Conservation (phyloP, 2,888 invertebrate genomes). For the Sarcophaga caerulescens region DNA sequence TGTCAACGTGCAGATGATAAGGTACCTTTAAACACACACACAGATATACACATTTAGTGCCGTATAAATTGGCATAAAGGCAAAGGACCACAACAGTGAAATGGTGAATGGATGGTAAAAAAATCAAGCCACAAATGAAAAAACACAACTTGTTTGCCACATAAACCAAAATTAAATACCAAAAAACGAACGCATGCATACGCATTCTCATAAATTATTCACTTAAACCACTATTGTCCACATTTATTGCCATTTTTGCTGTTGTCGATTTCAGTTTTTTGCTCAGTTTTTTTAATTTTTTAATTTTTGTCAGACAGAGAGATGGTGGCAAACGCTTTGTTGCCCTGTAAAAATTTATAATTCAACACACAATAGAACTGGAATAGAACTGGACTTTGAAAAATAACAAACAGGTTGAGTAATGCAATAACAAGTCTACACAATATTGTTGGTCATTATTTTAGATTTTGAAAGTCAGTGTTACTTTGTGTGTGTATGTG, state of each 20-base stretch:
- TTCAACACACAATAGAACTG: constrained; percentile 4
- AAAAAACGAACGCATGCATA: constrained; percentile 47
- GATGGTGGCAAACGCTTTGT: neutral
- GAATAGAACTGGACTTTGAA: neutral
- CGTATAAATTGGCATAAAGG: neutral
- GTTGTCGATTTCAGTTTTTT: neutral
- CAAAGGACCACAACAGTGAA: constrained; percentile 37
- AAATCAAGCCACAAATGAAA: constrained; percentile 59
- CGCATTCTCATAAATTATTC: constrained; percentile 67
- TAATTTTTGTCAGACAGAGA: neutral
- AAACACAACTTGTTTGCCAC: constrained; percentile 64
- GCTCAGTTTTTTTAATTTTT: constrained; percentile 19
- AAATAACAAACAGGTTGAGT: constrained; percentile 38
- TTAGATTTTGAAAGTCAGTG: constrained; percentile 25
- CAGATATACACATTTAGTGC: neutral
- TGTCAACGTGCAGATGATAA: neutral
- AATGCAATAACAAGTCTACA: neutral
- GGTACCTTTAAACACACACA: constrained; percentile 7
- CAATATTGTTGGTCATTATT: constrained; percentile 30
- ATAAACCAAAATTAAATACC: constrained; percentile 69
- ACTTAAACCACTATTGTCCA: constrained; percentile 65
- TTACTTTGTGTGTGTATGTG: constrained; percentile 8
- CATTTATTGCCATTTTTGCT: constrained; percentile 55
- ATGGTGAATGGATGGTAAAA: constrained; percentile 39
- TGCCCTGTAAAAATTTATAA: constrained; percentile 19